These are phyloP conservation scores for Antechinus stuartii DNA, from an alignment of 2,113 vertebrate genomes.

Conservation along the genomic window DNA sequence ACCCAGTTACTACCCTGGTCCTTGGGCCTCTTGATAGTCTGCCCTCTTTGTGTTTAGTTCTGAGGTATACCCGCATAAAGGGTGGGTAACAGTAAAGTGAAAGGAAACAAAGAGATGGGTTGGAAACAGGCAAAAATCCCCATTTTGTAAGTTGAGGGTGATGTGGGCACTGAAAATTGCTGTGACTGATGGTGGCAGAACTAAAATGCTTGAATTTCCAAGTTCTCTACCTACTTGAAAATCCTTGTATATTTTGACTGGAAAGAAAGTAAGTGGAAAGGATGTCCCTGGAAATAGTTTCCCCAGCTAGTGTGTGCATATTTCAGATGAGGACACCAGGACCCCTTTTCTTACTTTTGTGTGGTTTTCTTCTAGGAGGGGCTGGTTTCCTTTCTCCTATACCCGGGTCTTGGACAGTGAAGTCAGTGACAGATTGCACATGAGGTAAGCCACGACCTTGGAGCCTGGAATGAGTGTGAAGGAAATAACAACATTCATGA, in stretches of 20 bases:
- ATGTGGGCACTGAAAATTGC: neutral
- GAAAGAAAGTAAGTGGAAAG: neutral
- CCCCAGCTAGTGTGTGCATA: too few relatives aligned
- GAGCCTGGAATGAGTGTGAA: neutral
- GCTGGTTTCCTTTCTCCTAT: constrained; percentile 99
- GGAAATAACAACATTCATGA: neutral
- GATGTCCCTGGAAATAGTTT: neutral
- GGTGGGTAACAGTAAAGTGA: rapidly evolving
- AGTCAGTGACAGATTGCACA: constrained; percentile 84
- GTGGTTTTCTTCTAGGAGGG: constrained; percentile 87
- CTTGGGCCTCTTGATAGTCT: neutral
- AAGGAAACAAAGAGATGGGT: neutral
- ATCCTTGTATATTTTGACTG: neutral
- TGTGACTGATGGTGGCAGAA: neutral
- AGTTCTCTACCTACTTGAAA: neutral
- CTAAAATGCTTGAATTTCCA: neutral
- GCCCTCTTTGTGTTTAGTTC: neutral
- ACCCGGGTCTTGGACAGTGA: constrained; percentile 91
- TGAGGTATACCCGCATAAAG: neutral
- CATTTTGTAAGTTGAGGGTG: neutral
- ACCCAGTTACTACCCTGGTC: neutral
- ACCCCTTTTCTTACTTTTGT: neutral
- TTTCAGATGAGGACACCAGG: rapidly evolving
- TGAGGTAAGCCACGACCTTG: constrained; percentile 83
- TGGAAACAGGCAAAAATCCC: neutral